Conservation (phyloP, 2,888 invertebrate species). For the Lochmaea crataegi region DNA sequence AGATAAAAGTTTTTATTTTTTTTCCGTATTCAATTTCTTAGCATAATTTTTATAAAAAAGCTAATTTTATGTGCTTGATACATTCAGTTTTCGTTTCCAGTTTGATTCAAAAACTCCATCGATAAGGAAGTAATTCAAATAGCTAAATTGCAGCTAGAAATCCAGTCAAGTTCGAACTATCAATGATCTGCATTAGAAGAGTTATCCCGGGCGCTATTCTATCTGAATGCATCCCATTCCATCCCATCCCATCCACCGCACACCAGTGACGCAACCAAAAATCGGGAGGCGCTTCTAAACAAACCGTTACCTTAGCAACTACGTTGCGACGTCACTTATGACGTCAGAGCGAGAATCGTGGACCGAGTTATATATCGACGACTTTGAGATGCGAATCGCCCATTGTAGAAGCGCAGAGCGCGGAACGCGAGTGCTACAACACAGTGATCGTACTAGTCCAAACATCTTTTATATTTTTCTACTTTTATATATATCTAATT, state of each 20-base stretch:
- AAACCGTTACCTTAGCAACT: conserved; percentile 62
- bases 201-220: conserved; percentile 26
- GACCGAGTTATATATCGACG: conserved; percentile 63
- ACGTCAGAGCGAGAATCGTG: conserved; percentile 63
- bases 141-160: not conserved
- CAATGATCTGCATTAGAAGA: conserved; percentile 29
- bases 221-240: conserved; percentile 31
- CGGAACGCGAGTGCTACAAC: conserved; percentile 48
- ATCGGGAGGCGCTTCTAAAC: conserved; percentile 65
- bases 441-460: conserved; percentile 63
- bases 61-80: too few relatives aligned
- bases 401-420: conserved; percentile 18
- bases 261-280: conserved; percentile 70
- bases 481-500: conserved; percentile 64
- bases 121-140: not conserved
- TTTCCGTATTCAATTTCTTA: too few relatives aligned
- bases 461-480: conserved; percentile 65
- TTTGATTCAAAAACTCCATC: too few relatives aligned
- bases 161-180: conserved; percentile 8
- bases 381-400: conserved; percentile 47
- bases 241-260: conserved; percentile 7
- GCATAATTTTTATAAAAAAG: too few relatives aligned
- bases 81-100: too few relatives aligned
- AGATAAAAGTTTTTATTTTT: too few relatives aligned
- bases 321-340: conserved; percentile 60